Percentiles rank a stretch among this genome's conserved stretches.
Conservation (phyloP, 2,113 vertebrate species). For the Macaca nemestrina region DNA sequence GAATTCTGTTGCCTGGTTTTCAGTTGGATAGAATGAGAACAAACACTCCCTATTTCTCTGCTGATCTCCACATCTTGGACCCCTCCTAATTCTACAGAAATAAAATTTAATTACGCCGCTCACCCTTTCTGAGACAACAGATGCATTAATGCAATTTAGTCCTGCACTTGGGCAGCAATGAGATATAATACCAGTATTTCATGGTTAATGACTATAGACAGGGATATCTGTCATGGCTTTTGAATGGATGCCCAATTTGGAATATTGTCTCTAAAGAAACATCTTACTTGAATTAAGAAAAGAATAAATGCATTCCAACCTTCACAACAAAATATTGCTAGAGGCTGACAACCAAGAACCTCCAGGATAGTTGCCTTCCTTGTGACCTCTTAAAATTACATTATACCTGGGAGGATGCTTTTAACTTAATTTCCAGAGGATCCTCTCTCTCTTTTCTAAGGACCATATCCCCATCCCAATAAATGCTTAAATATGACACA, state of each 20-base stretch:
- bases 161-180: not conserved
- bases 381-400: not conserved
- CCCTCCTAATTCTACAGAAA: constrained; percentile 37
- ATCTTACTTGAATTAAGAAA: constrained; percentile 58
- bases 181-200: constrained; percentile 55
- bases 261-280: constrained; percentile 55
- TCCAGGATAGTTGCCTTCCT: not conserved
- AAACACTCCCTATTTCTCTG: not conserved
- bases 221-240: constrained; percentile 54
- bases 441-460: constrained; percentile 3
- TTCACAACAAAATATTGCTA: constrained; percentile 47
- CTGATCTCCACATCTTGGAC: not conserved
- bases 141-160: constrained; percentile 35
- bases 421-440: not conserved
- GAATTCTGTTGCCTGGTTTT: constrained; percentile 19
- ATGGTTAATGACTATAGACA: constrained; percentile 40
- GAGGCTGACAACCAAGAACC: not conserved
- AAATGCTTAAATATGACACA: constrained; percentile 63
- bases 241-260: constrained; percentile 42
- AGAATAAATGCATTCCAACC: constrained; percentile 6
- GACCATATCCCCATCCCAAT: not conserved
- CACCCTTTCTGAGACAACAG: constrained; percentile 47
- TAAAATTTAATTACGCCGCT: constrained; percentile 65
- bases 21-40: constrained; percentile 27
- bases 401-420: not conserved